Evolutionary conservation across 1,140 invertebrate species (phyloP).

Genomic region (Pseudachorutes palmiensis): DNA sequence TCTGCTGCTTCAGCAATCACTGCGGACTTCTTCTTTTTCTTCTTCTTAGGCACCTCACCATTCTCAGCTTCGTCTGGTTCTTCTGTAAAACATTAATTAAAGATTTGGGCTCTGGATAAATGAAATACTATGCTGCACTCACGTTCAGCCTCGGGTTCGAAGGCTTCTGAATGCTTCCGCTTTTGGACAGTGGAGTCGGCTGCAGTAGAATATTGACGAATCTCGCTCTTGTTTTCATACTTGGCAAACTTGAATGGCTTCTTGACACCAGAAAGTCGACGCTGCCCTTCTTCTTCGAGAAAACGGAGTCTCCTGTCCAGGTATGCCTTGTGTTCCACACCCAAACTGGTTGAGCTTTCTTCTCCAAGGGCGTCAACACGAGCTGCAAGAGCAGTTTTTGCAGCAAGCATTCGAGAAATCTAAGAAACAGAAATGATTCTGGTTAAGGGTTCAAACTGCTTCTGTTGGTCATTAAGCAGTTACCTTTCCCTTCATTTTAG

Average conservation of each 20-base stretch:
- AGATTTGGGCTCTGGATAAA: background rate
- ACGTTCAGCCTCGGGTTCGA: background rate
- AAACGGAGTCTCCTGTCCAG: slow-evolving; percentile 66
- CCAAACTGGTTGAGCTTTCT: slow-evolving; percentile 64
- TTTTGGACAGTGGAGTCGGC: slow-evolving; percentile 47
- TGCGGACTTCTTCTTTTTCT: slow-evolving; percentile 33
- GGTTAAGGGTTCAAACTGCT: background rate
- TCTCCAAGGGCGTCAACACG: slow-evolving; percentile 94
- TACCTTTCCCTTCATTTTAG: slow-evolving; percentile 80
- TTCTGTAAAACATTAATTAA: background rate
- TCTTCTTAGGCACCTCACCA: slow-evolving; percentile 38
- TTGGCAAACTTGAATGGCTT: slow-evolving; percentile 46
- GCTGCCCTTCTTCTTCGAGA: slow-evolving; percentile 75
- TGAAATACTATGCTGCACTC: background rate
- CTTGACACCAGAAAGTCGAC: slow-evolving; percentile 64
- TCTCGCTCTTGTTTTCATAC: slow-evolving; percentile 49
- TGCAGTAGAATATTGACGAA: slow-evolving; percentile 45
- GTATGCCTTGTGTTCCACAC: slow-evolving; percentile 77
- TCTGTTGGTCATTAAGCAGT: slow-evolving; percentile 41
- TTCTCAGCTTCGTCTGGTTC: slow-evolving; percentile 6
- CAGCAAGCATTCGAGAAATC: slow-evolving; percentile 93
- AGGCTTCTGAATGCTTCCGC: slow-evolving; percentile 40
- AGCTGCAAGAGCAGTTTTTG: slow-evolving; percentile 85
- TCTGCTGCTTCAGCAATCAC: background rate
- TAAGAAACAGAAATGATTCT: slow-evolving; percentile 45